Conservation (phyloP, 2,113 vertebrate species). For the Cynopterus brachyotis region DNA sequence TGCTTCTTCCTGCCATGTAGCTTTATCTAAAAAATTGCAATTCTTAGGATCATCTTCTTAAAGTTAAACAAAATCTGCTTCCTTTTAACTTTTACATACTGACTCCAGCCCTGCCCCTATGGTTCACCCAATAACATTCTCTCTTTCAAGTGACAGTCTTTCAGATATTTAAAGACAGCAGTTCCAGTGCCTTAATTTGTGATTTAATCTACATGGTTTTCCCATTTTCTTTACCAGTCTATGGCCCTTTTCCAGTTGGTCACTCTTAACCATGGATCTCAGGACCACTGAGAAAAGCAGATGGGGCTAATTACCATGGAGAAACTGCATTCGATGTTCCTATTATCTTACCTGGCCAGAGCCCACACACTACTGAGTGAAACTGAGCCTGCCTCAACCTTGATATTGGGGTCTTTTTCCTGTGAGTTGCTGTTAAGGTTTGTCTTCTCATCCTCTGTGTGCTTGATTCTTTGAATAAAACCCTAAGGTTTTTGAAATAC, state of each 20-base stretch:
- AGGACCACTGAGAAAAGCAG: not conserved
- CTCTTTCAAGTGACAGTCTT: not conserved
- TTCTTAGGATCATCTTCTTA: not conserved
- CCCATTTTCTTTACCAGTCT: not conserved
- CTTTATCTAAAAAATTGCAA: not conserved
- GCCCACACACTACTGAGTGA: not conserved
- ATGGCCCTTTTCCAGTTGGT: not conserved
- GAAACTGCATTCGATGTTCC: not conserved
- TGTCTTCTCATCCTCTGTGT: not conserved
- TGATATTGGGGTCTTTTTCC: not conserved
- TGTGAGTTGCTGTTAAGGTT: not conserved
- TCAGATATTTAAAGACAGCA: not conserved
- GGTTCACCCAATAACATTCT: not conserved
- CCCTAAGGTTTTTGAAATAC: not conserved
- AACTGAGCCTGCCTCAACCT: not conserved
- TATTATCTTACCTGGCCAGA: not conserved
- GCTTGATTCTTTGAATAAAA: not conserved
- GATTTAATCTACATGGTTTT: not conserved
- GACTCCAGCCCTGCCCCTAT: not conserved
- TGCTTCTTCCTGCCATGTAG: not conserved
- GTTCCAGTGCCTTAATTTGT: not conserved
- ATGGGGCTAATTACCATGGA: not conserved
- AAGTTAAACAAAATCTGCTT: not conserved
- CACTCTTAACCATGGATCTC: not conserved
- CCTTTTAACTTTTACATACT: not conserved